Percentiles rank a stretch among this genome's conserved stretches.
Evolutionary conservation across 2,888 invertebrate species (phyloP).

Genomic region (Mimachlamys varia): DNA sequence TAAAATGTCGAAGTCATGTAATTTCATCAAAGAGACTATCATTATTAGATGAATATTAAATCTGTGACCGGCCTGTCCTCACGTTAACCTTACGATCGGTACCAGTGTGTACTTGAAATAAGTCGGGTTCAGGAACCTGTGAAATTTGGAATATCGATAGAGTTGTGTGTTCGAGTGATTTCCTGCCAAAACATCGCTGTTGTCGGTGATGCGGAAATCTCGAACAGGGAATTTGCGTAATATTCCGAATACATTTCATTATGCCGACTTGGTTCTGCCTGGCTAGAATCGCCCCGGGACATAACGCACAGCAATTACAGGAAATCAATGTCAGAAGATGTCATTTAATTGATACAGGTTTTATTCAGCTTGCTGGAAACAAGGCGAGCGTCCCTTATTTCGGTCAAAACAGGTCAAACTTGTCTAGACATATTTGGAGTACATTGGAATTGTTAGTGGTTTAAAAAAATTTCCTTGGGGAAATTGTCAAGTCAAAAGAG

Average conservation of each 20-base stretch:
- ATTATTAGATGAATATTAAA: too few relatives aligned
- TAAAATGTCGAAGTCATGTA: too few relatives aligned
- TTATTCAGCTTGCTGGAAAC: background rate
- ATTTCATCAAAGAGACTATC: too few relatives aligned
- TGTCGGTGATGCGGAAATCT: background rate
- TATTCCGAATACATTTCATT: constrained; percentile 4
- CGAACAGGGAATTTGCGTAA: background rate
- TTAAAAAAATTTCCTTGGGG: too few relatives aligned
- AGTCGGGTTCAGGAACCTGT: background rate
- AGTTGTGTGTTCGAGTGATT: background rate
- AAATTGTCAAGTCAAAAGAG: too few relatives aligned
- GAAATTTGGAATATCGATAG: background rate
- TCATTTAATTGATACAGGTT: background rate
- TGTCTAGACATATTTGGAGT: background rate
- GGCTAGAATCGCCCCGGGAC: background rate
- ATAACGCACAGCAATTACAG: background rate
- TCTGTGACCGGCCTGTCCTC: too few relatives aligned
- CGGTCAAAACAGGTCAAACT: background rate
- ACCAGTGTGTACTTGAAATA: background rate
- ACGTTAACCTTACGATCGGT: background rate
- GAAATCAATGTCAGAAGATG: background rate
- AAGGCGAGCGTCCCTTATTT: background rate
- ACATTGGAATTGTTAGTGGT: too few relatives aligned
- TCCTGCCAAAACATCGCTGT: background rate
- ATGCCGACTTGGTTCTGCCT: background rate